Evolutionary conservation across 2,888 invertebrate species (phyloP).

Genomic region (Lochmaea crataegi): DNA sequence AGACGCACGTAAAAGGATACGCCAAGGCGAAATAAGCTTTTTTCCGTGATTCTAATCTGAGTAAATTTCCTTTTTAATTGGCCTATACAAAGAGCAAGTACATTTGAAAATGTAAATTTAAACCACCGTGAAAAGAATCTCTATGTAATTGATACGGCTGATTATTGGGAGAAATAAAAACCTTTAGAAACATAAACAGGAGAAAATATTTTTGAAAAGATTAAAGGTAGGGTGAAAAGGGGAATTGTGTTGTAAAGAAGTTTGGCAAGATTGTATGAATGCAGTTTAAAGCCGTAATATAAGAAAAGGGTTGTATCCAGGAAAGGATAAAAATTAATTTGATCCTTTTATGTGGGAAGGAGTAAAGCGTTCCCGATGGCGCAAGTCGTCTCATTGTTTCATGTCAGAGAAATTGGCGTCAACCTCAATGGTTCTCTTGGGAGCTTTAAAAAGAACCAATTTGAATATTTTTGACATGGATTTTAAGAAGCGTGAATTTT

Average conservation of each 20-base stretch:
- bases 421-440: slow-evolving; percentile 66
- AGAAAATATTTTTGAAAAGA: slow-evolving; percentile 12
- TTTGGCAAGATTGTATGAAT: slow-evolving; percentile 26
- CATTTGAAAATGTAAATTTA: not conserved
- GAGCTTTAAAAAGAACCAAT: slow-evolving; percentile 67
- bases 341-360: slow-evolving; percentile 56
- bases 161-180: slow-evolving; percentile 1
- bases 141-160: not conserved
- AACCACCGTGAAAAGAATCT: not conserved
- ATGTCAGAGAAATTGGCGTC: slow-evolving; percentile 68
- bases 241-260: slow-evolving; percentile 19
- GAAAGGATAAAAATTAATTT: slow-evolving; percentile 57
- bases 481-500: slow-evolving; percentile 68
- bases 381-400: slow-evolving; percentile 64
- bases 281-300: slow-evolving; percentile 30
- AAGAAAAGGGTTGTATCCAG: slow-evolving; percentile 49
- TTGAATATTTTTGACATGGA: slow-evolving; percentile 70
- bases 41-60: no score
- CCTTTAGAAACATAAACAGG: not conserved
- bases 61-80: no score
- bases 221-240: slow-evolving; percentile 14
- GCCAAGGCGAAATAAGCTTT: no score
- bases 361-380: slow-evolving; percentile 58
- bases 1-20: no score
- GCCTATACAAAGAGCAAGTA: no score